A percentile compares a stretch with the other conserved stretches of the same genome.
Evolutionary conservation across 2,797 vertebrate species (phyloP).

Genomic region (Manis javanica): DNA sequence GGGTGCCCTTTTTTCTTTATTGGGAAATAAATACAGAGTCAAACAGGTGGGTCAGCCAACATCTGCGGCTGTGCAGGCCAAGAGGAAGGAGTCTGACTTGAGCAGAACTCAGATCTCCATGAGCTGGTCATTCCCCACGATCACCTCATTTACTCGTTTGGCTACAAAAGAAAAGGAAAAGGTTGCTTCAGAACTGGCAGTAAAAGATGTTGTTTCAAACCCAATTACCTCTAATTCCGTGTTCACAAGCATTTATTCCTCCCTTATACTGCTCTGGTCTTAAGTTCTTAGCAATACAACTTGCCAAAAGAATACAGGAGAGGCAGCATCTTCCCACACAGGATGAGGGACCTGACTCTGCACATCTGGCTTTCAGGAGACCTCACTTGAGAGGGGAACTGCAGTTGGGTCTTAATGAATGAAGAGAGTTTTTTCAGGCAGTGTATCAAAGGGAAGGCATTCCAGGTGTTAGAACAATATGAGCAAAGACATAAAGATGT

Average conservation of each 20-base stretch:
- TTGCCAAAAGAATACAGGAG: background rate
- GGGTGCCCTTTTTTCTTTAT: constrained; percentile 87
- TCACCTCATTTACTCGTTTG: constrained; percentile 97
- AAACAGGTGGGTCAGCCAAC: constrained; percentile 80
- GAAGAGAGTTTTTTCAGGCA: background rate
- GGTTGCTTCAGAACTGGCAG: constrained; percentile 57
- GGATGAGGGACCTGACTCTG: background rate
- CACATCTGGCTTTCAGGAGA: background rate
- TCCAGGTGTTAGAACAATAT: background rate
- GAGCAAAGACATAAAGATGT: background rate
- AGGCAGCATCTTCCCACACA: background rate
- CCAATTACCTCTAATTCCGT: constrained; percentile 75
- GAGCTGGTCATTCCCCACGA: constrained; percentile 96
- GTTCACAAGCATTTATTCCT: constrained; percentile 9
- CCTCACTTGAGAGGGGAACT: background rate
- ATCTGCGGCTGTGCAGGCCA: constrained; percentile 74
- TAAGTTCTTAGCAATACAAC: background rate
- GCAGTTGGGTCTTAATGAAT: background rate
- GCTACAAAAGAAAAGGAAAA: constrained; percentile 88
- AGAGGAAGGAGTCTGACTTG: constrained; percentile 41
- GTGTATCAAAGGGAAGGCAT: constrained; percentile 9
- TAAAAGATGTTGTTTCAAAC: constrained; percentile 74
- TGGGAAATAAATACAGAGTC: constrained; percentile 87
- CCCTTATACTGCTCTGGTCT: background rate
- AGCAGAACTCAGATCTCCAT: constrained; percentile 95